Conservation (phyloP, 2,797 vertebrate species). For the Ctenopoma kingsleyae region DNA sequence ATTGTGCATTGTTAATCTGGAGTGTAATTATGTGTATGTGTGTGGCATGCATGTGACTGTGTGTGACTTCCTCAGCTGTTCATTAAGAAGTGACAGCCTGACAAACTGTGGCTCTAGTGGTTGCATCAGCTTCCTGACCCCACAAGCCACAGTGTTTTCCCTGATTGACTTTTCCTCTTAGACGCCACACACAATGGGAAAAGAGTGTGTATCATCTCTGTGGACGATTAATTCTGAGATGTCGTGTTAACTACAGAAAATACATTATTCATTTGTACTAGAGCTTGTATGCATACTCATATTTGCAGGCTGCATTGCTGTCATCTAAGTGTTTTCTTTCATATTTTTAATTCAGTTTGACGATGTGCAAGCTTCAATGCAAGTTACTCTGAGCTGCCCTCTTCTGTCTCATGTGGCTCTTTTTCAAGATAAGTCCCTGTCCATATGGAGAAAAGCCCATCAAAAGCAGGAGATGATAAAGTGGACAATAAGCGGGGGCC, state of each 20-base stretch:
- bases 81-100: constrained; percentile 75
- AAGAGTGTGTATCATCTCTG: constrained; percentile 29
- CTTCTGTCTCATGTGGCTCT: constrained; percentile 37
- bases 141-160: constrained; percentile 63
- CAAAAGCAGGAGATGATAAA: constrained; percentile 83
- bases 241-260: neutral
- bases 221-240: constrained; percentile 45
- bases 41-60: constrained; percentile 28
- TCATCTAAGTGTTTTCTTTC: neutral
- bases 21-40: neutral
- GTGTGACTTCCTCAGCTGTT: constrained; percentile 70
- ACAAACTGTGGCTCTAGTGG: constrained; percentile 75
- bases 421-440: constrained; percentile 70
- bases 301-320: neutral
- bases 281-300: neutral
- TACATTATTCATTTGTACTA: neutral
- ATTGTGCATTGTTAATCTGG: constrained; percentile 11
- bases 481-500: constrained; percentile 84
- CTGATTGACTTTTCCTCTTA: constrained; percentile 72
- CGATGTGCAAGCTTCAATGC: constrained; percentile 32
- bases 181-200: constrained; percentile 54
- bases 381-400: constrained; percentile 23
- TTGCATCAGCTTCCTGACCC: constrained; percentile 77
- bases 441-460: constrained; percentile 71
- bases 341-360: constrained; percentile 38